Conservation (phyloP, 1,140 invertebrate species). For the Drosophila ercepeae region DNA sequence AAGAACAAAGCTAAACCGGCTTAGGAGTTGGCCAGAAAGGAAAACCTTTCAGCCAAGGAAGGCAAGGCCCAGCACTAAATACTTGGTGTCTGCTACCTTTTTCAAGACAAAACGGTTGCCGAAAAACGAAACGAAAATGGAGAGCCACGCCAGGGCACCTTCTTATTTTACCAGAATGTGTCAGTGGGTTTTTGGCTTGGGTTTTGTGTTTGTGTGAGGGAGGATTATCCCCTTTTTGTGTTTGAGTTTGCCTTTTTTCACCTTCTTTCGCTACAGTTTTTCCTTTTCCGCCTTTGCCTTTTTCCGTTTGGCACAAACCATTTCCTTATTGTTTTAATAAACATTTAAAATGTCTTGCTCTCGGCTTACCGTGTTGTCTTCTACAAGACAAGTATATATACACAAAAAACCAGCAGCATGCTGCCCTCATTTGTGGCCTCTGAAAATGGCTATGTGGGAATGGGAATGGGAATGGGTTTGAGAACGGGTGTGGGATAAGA, state of each 20-base stretch:
- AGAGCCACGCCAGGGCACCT: slow-evolving; percentile 33
- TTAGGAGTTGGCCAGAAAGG: slow-evolving; percentile 39
- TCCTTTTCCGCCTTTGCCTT: slow-evolving; percentile 27
- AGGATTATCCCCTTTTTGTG: slow-evolving; percentile 77
- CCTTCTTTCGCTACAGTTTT: slow-evolving; percentile 54
- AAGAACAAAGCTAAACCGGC: slow-evolving; percentile 69
- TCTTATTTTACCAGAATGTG: slow-evolving; percentile 49
- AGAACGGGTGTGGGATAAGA: slow-evolving; percentile 8
- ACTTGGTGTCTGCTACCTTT: slow-evolving; percentile 62
- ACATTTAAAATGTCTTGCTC: slow-evolving; percentile 82
- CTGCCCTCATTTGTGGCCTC: slow-evolving; percentile 63
- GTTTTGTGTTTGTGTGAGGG: slow-evolving; percentile 46
- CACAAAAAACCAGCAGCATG: slow-evolving; percentile 61
- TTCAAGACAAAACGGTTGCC: slow-evolving; percentile 58
- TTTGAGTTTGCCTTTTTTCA: slow-evolving; percentile 69
- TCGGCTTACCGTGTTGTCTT: slow-evolving; percentile 51
- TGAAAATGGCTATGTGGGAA: neutral
- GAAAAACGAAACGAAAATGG: slow-evolving; percentile 42
- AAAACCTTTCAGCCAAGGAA: slow-evolving; percentile 65
- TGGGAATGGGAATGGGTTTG: neutral
- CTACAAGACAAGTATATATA: slow-evolving; percentile 5
- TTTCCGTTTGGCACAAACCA: slow-evolving; percentile 64
- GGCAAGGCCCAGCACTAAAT: slow-evolving; percentile 62
- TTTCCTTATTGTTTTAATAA: slow-evolving; percentile 83
- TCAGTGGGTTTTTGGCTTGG: slow-evolving; percentile 10